Conservation (phyloP, 2,113 vertebrate genomes). For the Podarcis raffonei region DNA sequence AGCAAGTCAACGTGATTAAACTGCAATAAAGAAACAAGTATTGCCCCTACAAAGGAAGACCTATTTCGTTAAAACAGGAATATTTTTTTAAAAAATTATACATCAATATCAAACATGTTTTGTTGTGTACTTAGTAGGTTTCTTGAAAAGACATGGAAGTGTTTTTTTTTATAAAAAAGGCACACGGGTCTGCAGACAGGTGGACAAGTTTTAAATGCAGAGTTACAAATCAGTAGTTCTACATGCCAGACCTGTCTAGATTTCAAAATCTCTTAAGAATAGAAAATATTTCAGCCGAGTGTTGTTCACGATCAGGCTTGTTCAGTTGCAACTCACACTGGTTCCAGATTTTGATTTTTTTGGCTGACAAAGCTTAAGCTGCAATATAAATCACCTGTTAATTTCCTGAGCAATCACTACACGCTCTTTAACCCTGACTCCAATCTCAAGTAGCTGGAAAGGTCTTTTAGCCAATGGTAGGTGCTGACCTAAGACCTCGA, state of each 20-base stretch:
- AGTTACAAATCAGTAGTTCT: slow-evolving; percentile 78
- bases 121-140: slow-evolving; percentile 80
- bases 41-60: slow-evolving; percentile 94
- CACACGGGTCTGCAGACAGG: slow-evolving; percentile 95
- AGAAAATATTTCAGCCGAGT: slow-evolving; percentile 89
- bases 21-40: slow-evolving; percentile 78
- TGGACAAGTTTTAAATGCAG: slow-evolving; percentile 86
- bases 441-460: slow-evolving; percentile 87
- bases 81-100: slow-evolving; percentile 70
- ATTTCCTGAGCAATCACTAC: slow-evolving; percentile 89
- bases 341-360: slow-evolving; percentile 66
- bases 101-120: slow-evolving; percentile 69
- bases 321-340: slow-evolving; percentile 70
- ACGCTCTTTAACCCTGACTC: slow-evolving; percentile 80
- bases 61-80: slow-evolving; percentile 80
- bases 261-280: slow-evolving; percentile 72
- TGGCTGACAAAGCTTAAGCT: slow-evolving; percentile 56
- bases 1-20: slow-evolving; percentile 62
- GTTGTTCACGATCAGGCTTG: slow-evolving; percentile 77
- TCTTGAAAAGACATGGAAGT: slow-evolving; percentile 81
- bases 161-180: slow-evolving; percentile 90
- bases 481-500: slow-evolving; percentile 77
- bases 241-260: slow-evolving; percentile 68
- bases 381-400: slow-evolving; percentile 78
- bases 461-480: slow-evolving; percentile 76